A percentile compares a stretch with the other conserved stretches of the same genome.
These are phyloP conservation scores for Argynnis bischoffii DNA, from an alignment of 2,888 invertebrate genomes.

Conservation along the genomic window DNA sequence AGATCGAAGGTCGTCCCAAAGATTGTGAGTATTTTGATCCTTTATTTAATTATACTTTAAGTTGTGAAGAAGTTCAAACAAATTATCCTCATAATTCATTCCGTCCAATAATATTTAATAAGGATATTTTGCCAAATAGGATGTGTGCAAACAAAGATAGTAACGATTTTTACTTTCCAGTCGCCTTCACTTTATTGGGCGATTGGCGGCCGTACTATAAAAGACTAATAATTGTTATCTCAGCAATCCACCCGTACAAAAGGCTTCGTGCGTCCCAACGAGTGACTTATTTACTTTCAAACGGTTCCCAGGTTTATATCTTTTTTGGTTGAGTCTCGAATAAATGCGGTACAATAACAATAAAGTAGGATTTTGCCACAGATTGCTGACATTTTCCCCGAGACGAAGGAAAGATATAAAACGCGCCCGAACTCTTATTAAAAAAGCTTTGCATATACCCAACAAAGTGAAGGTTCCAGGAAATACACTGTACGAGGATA, in stretches of 20 bases:
- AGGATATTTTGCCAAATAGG: slow-evolving; percentile 7
- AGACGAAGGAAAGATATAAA: slow-evolving; percentile 67
- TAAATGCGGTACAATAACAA: slow-evolving; percentile 77
- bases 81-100: slow-evolving; percentile 30
- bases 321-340: slow-evolving; percentile 64
- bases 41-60: slow-evolving; percentile 59
- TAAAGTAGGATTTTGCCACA: slow-evolving; percentile 74
- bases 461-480: slow-evolving; percentile 50
- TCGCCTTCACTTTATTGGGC: slow-evolving; percentile 45
- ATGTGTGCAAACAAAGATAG: slow-evolving; percentile 35
- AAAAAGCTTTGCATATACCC: slow-evolving; percentile 70
- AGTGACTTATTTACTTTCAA: slow-evolving; percentile 69
- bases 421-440: slow-evolving; percentile 67
- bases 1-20: slow-evolving; percentile 53
- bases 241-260: slow-evolving; percentile 57
- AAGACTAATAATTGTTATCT: slow-evolving; percentile 73
- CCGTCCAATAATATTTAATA: slow-evolving; percentile 7
- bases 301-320: slow-evolving; percentile 72
- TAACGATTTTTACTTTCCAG: slow-evolving; percentile 37
- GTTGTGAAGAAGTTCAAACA: slow-evolving; percentile 39
- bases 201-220: slow-evolving; percentile 55
- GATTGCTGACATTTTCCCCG: slow-evolving; percentile 76
- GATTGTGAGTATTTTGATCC: slow-evolving; percentile 50
- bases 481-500: slow-evolving; percentile 42
- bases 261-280: slow-evolving; percentile 50